phyloP scores from a whole-genome alignment of 1,140 invertebrate genomes.

The Nasonia vitripennis region DNA sequence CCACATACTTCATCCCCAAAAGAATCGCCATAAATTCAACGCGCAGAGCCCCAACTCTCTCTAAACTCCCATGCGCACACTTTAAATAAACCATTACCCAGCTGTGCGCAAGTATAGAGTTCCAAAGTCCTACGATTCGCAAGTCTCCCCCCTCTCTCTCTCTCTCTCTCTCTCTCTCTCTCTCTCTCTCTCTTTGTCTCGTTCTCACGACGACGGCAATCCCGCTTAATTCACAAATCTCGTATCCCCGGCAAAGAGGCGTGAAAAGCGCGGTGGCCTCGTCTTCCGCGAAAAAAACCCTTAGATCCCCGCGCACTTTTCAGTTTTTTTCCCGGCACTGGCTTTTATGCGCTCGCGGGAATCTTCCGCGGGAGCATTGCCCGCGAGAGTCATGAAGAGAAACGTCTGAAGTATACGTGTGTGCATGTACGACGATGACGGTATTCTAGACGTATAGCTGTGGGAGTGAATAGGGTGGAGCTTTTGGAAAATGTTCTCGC shows the following conservation, averaged over 20 bases:
- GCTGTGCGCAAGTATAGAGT: background rate
- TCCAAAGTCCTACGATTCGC: background rate
- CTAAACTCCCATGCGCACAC: background rate
- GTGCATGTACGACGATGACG: background rate
- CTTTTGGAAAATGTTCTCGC: background rate
- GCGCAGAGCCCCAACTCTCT: background rate
- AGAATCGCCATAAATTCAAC: background rate
- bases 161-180: no score
- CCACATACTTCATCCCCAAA: background rate
- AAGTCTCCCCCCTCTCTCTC: background rate
- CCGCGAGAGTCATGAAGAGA: background rate
- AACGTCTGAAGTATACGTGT: background rate
- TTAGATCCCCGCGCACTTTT: background rate
- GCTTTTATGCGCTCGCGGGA: background rate
- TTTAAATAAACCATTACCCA: conserved; percentile 21
- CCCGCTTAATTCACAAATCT: conserved; percentile 43
- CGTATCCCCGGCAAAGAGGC: conserved; percentile 1
- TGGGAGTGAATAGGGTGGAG: background rate
- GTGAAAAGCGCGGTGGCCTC: conserved; percentile 10
- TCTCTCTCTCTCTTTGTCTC: background rate
- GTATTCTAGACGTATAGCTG: background rate
- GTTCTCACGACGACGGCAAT: background rate
- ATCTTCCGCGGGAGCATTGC: conserved; percentile 5
- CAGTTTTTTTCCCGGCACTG: background rate
- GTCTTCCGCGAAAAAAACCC: conserved; percentile 8